These are phyloP conservation scores for Adoxophyes honmai DNA, from an alignment of 1,140 invertebrate genomes.

Conservation along the genomic window DNA sequence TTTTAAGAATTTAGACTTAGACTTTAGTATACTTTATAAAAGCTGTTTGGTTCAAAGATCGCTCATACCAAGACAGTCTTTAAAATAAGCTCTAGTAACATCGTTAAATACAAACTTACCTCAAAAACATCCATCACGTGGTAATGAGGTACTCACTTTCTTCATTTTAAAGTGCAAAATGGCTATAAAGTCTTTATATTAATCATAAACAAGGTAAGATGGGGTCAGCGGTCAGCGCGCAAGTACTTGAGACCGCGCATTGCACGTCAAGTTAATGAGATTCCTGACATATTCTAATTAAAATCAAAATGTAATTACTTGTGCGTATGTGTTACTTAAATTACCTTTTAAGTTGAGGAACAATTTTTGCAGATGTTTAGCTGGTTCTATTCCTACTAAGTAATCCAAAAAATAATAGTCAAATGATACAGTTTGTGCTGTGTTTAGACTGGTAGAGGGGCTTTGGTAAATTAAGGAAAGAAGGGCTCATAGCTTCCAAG, in stretches of 20 bases:
- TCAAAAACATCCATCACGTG: constrained; percentile 21
- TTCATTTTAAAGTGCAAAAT: neutral
- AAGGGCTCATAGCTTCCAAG: neutral
- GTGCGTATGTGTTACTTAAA: neutral
- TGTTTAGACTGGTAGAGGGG: neutral
- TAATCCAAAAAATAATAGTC: neutral
- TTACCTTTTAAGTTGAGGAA: neutral
- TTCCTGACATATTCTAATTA: constrained; percentile 12
- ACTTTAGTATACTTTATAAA: too few relatives aligned
- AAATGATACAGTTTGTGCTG: neutral
- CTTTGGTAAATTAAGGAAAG: neutral
- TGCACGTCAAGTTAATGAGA: constrained; percentile 7
- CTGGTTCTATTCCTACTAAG: neutral
- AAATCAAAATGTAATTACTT: neutral
- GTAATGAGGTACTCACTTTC: neutral
- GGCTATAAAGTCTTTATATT: constrained; percentile 1
- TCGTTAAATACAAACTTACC: too few relatives aligned
- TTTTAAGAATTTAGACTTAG: too few relatives aligned
- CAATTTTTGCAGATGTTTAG: too few relatives aligned
- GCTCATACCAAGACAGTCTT: too few relatives aligned
- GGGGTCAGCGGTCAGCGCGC: neutral
- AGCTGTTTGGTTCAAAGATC: too few relatives aligned
- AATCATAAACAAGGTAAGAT: neutral
- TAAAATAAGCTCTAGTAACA: too few relatives aligned
- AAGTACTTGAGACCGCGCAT: neutral